These are phyloP conservation scores for Eupsilia transversa DNA, from an alignment of 2,888 invertebrate species.

Conservation along the genomic window DNA sequence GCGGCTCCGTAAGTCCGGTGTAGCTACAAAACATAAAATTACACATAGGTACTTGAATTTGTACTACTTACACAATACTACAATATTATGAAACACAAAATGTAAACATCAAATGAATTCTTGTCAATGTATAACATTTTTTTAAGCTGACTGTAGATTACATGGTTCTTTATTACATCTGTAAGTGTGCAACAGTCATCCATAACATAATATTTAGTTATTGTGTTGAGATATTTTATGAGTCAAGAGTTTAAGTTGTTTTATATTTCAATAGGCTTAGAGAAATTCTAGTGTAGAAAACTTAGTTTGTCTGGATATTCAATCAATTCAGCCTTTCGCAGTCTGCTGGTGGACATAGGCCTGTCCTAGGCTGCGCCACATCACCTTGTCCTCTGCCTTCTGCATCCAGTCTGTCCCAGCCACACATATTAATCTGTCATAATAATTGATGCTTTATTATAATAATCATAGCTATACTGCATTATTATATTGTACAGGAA, in stretches of 20 bases:
- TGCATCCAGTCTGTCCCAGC: background rate
- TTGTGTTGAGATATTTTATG: background rate
- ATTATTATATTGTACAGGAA: no score
- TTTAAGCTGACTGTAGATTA: background rate
- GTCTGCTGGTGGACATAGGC: background rate
- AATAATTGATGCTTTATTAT: conserved; percentile 1
- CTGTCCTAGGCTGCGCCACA: background rate
- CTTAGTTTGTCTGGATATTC: background rate
- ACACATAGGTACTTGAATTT: background rate
- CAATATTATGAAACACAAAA: background rate
- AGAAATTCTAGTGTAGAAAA: background rate
- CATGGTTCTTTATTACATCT: background rate
- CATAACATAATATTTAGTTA: conserved; percentile 10
- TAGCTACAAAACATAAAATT: background rate
- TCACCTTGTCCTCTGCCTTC: background rate
- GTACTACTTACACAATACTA: background rate
- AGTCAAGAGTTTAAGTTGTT: no score
- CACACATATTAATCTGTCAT: background rate
- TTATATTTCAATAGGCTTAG: background rate
- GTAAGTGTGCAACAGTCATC: background rate
- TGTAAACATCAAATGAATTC: background rate
- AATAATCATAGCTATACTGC: background rate
- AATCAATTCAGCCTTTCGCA: background rate
- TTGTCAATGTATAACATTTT: background rate
- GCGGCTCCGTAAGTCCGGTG: background rate